These are phyloP conservation scores for Hemiscyllium ocellatum DNA, from an alignment of 2,113 vertebrate species.

Conservation along the genomic window DNA sequence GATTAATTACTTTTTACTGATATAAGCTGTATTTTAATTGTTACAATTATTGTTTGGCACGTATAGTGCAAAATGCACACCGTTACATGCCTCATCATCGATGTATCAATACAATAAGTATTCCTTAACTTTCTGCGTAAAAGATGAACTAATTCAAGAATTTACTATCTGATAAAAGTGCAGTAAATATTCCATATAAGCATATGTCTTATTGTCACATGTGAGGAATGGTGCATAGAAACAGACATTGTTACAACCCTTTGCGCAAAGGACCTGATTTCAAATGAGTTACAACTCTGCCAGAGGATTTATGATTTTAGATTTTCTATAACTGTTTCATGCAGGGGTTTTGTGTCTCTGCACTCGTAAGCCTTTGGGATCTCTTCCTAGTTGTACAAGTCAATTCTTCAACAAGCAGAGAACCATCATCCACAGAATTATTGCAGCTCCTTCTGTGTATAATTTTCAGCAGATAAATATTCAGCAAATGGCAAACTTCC, in stretches of 20 bases:
- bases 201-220: not conserved
- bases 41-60: not conserved
- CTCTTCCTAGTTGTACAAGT: conserved; percentile 1
- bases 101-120: not conserved
- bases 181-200: not conserved
- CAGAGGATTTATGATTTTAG: not conserved
- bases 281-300: not conserved
- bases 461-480: conserved; percentile 37
- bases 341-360: not conserved
- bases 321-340: conserved; percentile 5
- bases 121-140: not conserved
- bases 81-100: not conserved
- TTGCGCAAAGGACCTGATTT: not conserved
- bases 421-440: conserved; percentile 1
- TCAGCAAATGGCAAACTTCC: conserved; percentile 35
- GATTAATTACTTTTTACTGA: not conserved
- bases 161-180: not conserved
- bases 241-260: not conserved
- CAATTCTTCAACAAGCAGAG: conserved; percentile 20
- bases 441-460: conserved; percentile 23
- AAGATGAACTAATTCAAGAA: not conserved
- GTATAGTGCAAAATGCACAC: not conserved
- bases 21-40: not conserved
- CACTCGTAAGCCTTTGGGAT: not conserved
- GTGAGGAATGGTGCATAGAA: not conserved